phyloP scores from a whole-genome alignment of 2,888 invertebrate genomes.

The Amiota mariae region DNA sequence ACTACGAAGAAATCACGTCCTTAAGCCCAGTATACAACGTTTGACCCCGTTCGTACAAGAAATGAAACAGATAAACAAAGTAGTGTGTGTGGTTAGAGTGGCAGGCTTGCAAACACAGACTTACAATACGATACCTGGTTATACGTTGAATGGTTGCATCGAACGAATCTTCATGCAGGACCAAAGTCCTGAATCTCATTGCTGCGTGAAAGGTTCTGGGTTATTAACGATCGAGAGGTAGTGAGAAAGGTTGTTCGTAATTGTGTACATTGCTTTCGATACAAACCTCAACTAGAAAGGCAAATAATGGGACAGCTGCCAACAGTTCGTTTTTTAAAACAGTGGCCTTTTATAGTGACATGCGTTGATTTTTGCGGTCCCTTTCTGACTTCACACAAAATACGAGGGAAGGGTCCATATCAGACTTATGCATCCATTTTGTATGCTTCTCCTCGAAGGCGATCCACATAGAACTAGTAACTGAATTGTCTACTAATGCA shows the following conservation, averaged over 20 bases:
- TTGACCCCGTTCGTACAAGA: no score
- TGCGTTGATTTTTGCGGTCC: conserved; percentile 1
- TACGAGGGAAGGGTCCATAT: background rate
- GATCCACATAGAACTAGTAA: background rate
- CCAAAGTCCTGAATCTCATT: conserved; percentile 36
- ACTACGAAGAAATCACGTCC: background rate
- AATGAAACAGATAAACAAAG: no score
- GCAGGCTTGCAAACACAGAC: background rate
- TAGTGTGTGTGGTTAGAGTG: no score
- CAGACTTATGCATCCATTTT: background rate
- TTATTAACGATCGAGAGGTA: no score
- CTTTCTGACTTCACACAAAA: background rate
- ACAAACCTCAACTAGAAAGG: conserved; percentile 35
- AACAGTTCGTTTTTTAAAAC: background rate
- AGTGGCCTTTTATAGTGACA: background rate
- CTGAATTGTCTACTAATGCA: conserved; percentile 5
- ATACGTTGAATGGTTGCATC: conserved; percentile 36
- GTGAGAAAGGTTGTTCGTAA: background rate
- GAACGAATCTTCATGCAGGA: conserved; percentile 36
- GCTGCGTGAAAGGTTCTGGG: conserved; percentile 36
- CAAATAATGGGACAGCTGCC: conserved; percentile 40
- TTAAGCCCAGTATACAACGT: no score
- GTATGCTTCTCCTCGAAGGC: conserved; percentile 6
- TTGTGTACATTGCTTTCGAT: conserved; percentile 39
- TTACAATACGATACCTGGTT: conserved; percentile 9